Conservation (phyloP, 2,888 invertebrate species). For the Tachina grossa region DNA sequence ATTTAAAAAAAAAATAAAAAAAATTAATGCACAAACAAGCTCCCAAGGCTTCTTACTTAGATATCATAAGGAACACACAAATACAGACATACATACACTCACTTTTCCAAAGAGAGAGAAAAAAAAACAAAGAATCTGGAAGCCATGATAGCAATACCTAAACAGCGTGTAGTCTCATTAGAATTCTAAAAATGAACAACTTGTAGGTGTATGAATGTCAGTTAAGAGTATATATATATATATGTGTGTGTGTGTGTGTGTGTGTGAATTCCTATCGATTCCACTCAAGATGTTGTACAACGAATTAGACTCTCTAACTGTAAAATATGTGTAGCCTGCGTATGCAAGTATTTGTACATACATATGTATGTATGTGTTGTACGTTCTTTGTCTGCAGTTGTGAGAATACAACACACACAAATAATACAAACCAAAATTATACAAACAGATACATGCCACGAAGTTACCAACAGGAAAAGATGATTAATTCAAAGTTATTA, state of each 20-base stretch:
- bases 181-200: conserved; percentile 71
- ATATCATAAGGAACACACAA: too few species aligned
- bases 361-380: background rate
- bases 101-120: background rate
- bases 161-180: conserved; percentile 72
- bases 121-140: conserved; percentile 30
- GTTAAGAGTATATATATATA: background rate
- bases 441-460: conserved; percentile 50
- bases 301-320: conserved; percentile 62
- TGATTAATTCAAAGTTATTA: conserved; percentile 83
- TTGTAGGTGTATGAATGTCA: conserved; percentile 5
- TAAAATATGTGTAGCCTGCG: conserved; percentile 42
- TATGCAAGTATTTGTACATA: background rate
- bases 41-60: background rate
- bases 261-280: conserved; percentile 13
- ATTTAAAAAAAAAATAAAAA: background rate
- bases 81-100: background rate
- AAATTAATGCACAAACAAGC: conserved; percentile 21
- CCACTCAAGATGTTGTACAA: conserved; percentile 66
- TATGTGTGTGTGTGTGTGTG: conserved; percentile 9
- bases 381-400: background rate
- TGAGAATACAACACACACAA: conserved; percentile 39
- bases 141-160: conserved; percentile 38
- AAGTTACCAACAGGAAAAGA: conserved; percentile 79
- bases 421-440: conserved; percentile 53